Evolutionary conservation across 2,113 vertebrate species (phyloP).

Genomic region (Hippolais icterina): DNA sequence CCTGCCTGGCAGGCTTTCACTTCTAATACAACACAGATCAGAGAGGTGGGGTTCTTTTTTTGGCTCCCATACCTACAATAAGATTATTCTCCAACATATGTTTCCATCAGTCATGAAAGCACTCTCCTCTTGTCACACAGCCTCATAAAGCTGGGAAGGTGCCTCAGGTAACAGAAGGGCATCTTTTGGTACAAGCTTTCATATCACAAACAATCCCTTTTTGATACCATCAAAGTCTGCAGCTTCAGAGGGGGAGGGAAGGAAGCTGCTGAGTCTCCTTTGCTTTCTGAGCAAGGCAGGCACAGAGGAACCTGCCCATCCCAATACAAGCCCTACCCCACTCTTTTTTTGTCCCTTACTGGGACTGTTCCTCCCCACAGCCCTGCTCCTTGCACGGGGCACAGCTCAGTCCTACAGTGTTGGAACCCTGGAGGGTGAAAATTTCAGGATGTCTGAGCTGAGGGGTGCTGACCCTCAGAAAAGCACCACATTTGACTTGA

Average conservation of each 20-base stretch:
- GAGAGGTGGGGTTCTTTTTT: background rate
- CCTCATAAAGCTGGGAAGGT: background rate
- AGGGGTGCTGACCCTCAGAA: no score
- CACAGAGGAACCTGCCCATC: background rate
- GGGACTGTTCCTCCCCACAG: background rate
- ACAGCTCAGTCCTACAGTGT: background rate
- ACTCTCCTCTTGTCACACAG: background rate
- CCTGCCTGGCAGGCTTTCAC: slow-evolving; percentile 3
- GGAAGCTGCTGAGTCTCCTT: background rate
- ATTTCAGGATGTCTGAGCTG: no score
- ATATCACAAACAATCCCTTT: background rate
- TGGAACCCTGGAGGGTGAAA: no score
- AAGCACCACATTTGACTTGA: no score
- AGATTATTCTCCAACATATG: background rate
- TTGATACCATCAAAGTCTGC: background rate
- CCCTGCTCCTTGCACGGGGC: no score
- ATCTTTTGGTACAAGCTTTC: background rate
- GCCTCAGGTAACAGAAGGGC: background rate
- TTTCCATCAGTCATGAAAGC: background rate
- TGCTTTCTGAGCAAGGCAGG: background rate
- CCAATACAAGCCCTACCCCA: rapidly evolving
- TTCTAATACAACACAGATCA: background rate
- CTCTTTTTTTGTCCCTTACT: background rate
- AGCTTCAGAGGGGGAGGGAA: background rate
- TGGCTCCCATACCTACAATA: background rate